Percentiles rank a stretch among this genome's conserved stretches.
phyloP scores from a whole-genome alignment of 2,888 invertebrate species.

The Orchesellides sinensis region DNA sequence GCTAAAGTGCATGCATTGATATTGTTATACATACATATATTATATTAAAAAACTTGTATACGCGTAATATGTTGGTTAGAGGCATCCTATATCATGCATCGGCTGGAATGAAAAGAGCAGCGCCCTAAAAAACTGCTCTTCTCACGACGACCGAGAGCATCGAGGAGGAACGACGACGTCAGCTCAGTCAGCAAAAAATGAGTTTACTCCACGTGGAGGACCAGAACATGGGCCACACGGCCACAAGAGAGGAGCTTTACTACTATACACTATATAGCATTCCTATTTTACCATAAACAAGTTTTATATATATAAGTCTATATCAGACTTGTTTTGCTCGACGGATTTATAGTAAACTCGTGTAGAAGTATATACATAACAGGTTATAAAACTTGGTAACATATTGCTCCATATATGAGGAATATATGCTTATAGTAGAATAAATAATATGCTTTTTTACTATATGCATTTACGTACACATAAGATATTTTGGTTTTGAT shows the following conservation, averaged over 20 bases:
- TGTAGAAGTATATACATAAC: constrained; percentile 62
- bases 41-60: not conserved
- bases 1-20: not conserved
- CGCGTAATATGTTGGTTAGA: not conserved
- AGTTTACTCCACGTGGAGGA: constrained; percentile 70
- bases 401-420: not conserved
- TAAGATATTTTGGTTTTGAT: too few species aligned
- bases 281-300: constrained; percentile 16
- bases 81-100: constrained; percentile 54
- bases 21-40: not conserved
- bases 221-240: constrained; percentile 66
- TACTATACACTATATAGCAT: not conserved
- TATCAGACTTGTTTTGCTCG: not conserved
- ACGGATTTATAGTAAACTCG: constrained; percentile 63
- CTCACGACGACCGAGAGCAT: constrained; percentile 59
- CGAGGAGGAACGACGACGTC: constrained; percentile 65
- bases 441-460: not conserved
- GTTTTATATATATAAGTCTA: not conserved
- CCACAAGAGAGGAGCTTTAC: constrained; percentile 30
- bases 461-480: too few species aligned
- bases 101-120: constrained; percentile 59
- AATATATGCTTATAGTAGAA: not conserved
- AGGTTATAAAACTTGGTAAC: not conserved
- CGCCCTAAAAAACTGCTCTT: constrained; percentile 65
- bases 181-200: constrained; percentile 61